phyloP scores from a whole-genome alignment of 1,140 invertebrate species.

The Ephestia elutella region DNA sequence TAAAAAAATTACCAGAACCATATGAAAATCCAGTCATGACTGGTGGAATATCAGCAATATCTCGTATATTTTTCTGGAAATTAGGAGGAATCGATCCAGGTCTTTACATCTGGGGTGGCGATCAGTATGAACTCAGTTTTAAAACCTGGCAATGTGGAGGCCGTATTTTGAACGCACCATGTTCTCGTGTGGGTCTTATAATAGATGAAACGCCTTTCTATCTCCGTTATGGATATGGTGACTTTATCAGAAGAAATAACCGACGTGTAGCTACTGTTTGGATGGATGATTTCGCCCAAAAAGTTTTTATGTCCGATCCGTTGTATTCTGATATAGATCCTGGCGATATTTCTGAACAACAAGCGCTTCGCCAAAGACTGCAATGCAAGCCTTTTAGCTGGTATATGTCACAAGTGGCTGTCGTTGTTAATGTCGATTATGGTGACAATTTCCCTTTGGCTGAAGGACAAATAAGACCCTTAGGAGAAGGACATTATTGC shows the following conservation, averaged over 20 bases:
- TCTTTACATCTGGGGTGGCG: background rate
- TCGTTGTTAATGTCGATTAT: background rate
- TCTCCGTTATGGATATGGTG: background rate
- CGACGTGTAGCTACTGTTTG: background rate
- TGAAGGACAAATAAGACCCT: background rate
- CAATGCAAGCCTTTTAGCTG: background rate
- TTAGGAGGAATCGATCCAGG: background rate
- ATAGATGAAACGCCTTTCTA: background rate
- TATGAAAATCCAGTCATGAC: background rate
- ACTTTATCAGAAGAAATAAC: background rate
- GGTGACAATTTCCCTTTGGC: background rate
- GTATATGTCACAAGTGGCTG: background rate
- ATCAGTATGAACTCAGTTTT: background rate
- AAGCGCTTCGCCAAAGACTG: background rate
- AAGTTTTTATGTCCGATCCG: background rate
- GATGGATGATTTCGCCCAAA: background rate
- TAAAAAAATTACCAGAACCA: background rate
- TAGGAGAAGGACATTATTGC: background rate
- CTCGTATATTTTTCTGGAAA: background rate
- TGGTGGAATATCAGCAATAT: background rate
- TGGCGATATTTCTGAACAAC: background rate
- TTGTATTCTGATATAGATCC: background rate
- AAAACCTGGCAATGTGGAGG: background rate
- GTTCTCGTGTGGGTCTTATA: background rate
- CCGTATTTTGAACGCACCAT: background rate